Percentiles rank a stretch among this genome's conserved stretches.
phyloP scores from a whole-genome alignment of 2,797 vertebrate species.

The Periophthalmus magnuspinnatus region DNA sequence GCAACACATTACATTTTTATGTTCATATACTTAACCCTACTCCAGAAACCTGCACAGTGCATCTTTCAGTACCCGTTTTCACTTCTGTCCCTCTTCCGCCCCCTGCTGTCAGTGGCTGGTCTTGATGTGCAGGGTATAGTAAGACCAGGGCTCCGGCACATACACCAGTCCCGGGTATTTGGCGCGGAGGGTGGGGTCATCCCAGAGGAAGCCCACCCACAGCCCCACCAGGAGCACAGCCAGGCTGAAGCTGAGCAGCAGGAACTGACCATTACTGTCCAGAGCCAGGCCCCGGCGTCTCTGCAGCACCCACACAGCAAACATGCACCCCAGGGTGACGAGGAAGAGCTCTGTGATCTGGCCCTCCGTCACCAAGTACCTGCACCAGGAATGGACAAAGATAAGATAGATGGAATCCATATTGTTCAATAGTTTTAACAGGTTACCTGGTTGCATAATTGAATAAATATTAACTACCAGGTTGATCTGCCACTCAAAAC shows the following conservation, averaged over 20 bases:
- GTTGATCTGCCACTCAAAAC: no score
- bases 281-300: conserved; percentile 77
- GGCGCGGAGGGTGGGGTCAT: conserved; percentile 84
- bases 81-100: not conserved
- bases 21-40: not conserved
- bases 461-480: no score
- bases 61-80: not conserved
- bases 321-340: conserved; percentile 90
- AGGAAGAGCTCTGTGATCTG: conserved; percentile 95
- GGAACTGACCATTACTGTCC: conserved; percentile 93
- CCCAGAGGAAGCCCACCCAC: conserved; percentile 92
- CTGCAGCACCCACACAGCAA: conserved; percentile 82
- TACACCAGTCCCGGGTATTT: conserved; percentile 93
- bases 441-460: no score
- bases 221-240: conserved; percentile 81
- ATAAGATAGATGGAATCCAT: not conserved
- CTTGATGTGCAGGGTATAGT: conserved; percentile 87
- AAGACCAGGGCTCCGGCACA: conserved; percentile 95
- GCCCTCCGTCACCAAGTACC: conserved; percentile 96
- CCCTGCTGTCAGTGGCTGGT: conserved; percentile 40
- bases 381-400: conserved; percentile 46
- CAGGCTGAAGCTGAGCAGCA: conserved; percentile 85
- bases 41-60: not conserved
- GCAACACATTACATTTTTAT: not conserved
- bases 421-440: not conserved